These are phyloP conservation scores for Gobio occitaniae DNA, from an alignment of 2,797 vertebrate genomes.

Conservation along the genomic window DNA sequence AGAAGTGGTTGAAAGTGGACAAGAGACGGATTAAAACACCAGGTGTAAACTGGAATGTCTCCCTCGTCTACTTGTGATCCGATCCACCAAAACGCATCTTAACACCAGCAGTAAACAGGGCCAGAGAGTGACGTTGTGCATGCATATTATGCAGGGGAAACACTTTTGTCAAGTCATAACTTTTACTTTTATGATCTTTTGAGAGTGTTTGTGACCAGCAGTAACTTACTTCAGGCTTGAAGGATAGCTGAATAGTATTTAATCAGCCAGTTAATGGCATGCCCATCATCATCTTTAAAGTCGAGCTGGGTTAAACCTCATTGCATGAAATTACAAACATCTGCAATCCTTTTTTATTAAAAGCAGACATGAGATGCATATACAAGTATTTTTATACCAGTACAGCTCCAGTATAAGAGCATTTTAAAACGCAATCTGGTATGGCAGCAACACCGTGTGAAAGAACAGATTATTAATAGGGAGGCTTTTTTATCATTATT, in stretches of 20 bases:
- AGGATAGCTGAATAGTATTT: background rate
- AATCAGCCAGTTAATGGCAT: background rate
- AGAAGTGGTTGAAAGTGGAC: too few species aligned
- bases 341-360: background rate
- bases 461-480: slow-evolving; percentile 55
- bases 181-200: background rate
- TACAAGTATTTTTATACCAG: background rate
- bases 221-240: background rate
- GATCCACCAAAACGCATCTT: too few species aligned
- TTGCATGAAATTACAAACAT: slow-evolving; percentile 14
- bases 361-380: slow-evolving; percentile 31
- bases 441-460: slow-evolving; percentile 5
- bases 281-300: slow-evolving; percentile 16
- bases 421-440: slow-evolving; percentile 36
- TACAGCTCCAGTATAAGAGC: background rate
- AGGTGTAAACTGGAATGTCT: too few species aligned
- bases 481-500: slow-evolving; percentile 39
- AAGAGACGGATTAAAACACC: too few species aligned
- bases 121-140: too few species aligned
- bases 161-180: background rate
- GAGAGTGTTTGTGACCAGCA: background rate
- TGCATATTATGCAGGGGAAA: background rate
- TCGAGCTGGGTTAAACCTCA: background rate
- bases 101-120: too few species aligned
- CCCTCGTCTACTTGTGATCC: too few species aligned